A percentile compares a stretch with the other conserved stretches of the same genome.
Conservation (phyloP, 2,888 invertebrate genomes). For the Lycia hirtaria region DNA sequence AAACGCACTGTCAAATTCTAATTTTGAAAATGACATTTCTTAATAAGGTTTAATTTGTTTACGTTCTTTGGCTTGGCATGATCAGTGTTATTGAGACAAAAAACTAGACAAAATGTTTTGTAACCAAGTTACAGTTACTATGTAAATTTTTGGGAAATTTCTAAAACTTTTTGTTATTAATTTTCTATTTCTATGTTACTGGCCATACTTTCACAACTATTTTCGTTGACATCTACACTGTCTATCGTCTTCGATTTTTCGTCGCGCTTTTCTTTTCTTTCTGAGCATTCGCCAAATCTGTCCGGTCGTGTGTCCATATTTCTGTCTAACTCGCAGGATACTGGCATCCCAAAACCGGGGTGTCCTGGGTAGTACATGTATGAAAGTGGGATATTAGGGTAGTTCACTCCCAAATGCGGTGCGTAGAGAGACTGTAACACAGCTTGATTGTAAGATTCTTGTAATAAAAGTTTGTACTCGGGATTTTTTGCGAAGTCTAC, state of each 20-base stretch:
- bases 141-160: background rate
- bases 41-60: background rate
- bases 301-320: slow-evolving; percentile 55
- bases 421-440: slow-evolving; percentile 79
- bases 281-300: slow-evolving; percentile 58
- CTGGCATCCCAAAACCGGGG: slow-evolving; percentile 68
- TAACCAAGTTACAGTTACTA: too few relatives aligned
- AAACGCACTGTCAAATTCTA: background rate
- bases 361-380: slow-evolving; percentile 82
- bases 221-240: slow-evolving; percentile 68
- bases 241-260: slow-evolving; percentile 58
- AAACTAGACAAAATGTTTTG: too few relatives aligned
- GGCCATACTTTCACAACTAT: slow-evolving; percentile 81
- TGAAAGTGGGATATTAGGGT: slow-evolving; percentile 73
- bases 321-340: slow-evolving; percentile 71
- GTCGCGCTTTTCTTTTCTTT: slow-evolving; percentile 59
- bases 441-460: slow-evolving; percentile 81
- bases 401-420: slow-evolving; percentile 78
- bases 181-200: slow-evolving; percentile 83
- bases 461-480: slow-evolving; percentile 77
- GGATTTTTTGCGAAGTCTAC: slow-evolving; percentile 81
- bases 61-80: background rate
- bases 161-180: slow-evolving; percentile 46
- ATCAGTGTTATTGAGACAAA: too few relatives aligned
- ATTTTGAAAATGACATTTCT: background rate